phyloP scores from a whole-genome alignment of 2,888 invertebrate genomes.

The Mythimna pallens region DNA sequence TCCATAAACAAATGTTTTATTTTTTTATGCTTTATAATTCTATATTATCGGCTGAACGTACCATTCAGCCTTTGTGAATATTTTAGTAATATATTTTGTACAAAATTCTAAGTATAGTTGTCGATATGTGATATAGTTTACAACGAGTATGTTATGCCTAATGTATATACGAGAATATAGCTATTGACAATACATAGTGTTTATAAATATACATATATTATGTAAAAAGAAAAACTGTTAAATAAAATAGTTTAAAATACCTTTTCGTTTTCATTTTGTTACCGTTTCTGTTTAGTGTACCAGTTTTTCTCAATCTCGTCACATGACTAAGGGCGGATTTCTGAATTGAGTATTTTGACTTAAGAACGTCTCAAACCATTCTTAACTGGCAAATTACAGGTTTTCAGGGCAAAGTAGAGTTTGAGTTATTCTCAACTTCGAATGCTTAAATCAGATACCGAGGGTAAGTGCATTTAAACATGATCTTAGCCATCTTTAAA shows the following conservation, averaged over 20 bases:
- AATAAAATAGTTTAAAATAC: slow-evolving; percentile 81
- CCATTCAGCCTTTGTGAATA: slow-evolving; percentile 63
- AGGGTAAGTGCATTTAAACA: not conserved
- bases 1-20: slow-evolving; percentile 66
- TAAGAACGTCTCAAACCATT: too few relatives aligned
- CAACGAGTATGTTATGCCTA: slow-evolving; percentile 83
- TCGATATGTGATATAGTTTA: slow-evolving; percentile 89
- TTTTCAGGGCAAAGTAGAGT: too few relatives aligned
- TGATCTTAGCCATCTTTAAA: too few relatives aligned
- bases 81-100: slow-evolving; percentile 76
- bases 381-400: too few relatives aligned
- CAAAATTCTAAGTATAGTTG: slow-evolving; percentile 73
- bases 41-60: slow-evolving; percentile 40
- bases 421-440: too few relatives aligned
- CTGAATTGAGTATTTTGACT: too few relatives aligned
- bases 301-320: too few relatives aligned
- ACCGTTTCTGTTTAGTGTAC: not conserved
- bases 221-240: slow-evolving; percentile 79
- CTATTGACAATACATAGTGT: slow-evolving; percentile 68
- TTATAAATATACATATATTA: slow-evolving; percentile 75
- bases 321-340: too few relatives aligned
- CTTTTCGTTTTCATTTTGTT: slow-evolving; percentile 31
- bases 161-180: slow-evolving; percentile 80
- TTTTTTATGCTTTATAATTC: slow-evolving; percentile 19
- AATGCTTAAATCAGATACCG: too few relatives aligned